phyloP scores from a whole-genome alignment of 2,888 invertebrate species.

The Nebria salina region DNA sequence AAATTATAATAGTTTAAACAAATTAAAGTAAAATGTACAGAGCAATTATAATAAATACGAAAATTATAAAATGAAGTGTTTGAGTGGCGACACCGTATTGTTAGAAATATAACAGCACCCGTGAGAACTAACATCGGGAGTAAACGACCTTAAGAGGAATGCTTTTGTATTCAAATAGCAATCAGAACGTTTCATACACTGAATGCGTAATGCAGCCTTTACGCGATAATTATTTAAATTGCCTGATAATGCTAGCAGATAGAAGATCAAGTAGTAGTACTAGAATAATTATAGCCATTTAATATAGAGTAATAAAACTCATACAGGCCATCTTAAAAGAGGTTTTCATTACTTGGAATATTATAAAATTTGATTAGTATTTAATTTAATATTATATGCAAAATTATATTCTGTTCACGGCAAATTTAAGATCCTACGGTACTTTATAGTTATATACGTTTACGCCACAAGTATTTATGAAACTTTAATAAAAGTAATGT shows the following conservation, averaged over 20 bases:
- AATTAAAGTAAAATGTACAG: neutral
- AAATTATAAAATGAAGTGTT: neutral
- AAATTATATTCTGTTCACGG: neutral
- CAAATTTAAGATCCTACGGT: too few species aligned
- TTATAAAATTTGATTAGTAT: neutral
- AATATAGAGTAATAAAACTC: neutral
- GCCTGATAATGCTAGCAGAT: neutral
- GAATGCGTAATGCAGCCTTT: neutral
- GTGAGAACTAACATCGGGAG: constrained; percentile 12
- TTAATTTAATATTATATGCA: neutral
- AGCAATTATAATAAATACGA: neutral
- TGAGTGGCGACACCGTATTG: neutral
- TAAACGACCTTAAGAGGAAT: constrained; percentile 43
- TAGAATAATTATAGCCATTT: neutral
- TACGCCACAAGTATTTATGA: too few species aligned
- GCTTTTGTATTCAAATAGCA: constrained; percentile 39
- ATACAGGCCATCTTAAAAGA: neutral
- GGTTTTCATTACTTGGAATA: neutral
- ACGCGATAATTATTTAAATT: constrained; percentile 1
- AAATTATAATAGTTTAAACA: neutral
- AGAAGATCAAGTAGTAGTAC: neutral
- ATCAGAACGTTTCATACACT: neutral
- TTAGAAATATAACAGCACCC: neutral
- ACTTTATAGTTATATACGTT: too few species aligned
- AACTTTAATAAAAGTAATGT: too few species aligned